Base-by-base conservation (phyloP, 2,888 invertebrate genomes). In the Shargacucullia verbasci region DNA sequence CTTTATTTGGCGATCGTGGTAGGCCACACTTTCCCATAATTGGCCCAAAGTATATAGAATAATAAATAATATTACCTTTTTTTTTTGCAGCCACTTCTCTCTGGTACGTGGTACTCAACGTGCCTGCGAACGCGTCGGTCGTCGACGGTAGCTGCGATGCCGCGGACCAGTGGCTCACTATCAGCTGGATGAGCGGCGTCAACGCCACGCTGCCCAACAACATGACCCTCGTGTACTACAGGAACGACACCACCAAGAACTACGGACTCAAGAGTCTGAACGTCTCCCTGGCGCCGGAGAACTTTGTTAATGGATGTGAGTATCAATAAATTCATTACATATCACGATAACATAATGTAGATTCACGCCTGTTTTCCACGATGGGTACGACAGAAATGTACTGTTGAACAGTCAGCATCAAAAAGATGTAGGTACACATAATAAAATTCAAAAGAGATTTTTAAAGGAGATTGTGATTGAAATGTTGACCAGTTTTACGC, bases 241-340 rank as follows among this genome's bases (percentile, higher is more conserved):
- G 73, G 88, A 80, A 91, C 81, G 66, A 79, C 73, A 78, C 86
- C 86, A 79, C 83, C 75, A 75, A 88, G 89, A 58, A 74, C 83
- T 79, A 89, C 82, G 60, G 73, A 77, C 56, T 88, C 78, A 70
- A 82, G 88, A 76, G 73, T 55, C 52, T 92, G 54, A 86, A 92
- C 71, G 65, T 92, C 59, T 71, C 82, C 0, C 78, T 93, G 0
- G 76, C 82, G 2, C 76, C 86, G 0, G 84, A 95, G 68, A 83
- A 89, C 34, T 95, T 95, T 66, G 78, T 84, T 20, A 90, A 89
- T 59, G 80, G 81, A 11, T 82, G 92, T 87, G 67, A 92, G 90
- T 43, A 13, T 0, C 11, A 12, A 13, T 13, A 5, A 27, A 27
- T 27, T 7, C 7, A 27, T 27, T 27, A 27, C 27, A 27, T 3